Evolutionary conservation across 2,888 invertebrate genomes (phyloP).

Genomic region (Cinara cedri): DNA sequence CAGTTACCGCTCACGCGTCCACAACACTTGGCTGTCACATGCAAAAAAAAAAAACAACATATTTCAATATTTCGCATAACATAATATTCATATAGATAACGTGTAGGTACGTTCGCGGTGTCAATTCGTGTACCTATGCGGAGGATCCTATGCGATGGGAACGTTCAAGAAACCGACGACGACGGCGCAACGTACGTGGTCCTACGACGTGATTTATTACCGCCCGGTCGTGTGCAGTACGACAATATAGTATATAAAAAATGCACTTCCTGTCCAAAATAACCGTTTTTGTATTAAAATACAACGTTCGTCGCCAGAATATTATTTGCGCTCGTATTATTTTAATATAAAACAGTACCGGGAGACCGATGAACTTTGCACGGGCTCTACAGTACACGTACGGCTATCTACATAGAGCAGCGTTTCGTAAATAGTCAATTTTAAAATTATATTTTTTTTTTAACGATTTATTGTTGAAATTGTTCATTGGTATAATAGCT

Average conservation of each 20-base stretch:
- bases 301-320: background rate
- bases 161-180: background rate
- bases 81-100: background rate
- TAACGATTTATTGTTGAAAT: no score
- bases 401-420: no score
- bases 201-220: background rate
- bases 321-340: background rate
- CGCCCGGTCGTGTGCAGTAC: background rate
- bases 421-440: no score
- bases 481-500: no score
- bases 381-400: no score
- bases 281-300: background rate
- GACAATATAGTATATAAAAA: background rate
- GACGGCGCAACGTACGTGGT: background rate
- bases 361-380: no score
- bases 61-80: background rate
- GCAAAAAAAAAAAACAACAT: background rate
- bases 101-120: slow-evolving; percentile 10
- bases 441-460: no score
- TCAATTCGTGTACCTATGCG: background rate
- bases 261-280: background rate
- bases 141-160: background rate
- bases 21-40: slow-evolving; percentile 52
- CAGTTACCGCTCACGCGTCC: slow-evolving; percentile 46
- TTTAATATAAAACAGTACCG: background rate